These are phyloP conservation scores for Cydia fagiglandana DNA, from an alignment of 1,140 invertebrate genomes.

Conservation along the genomic window DNA sequence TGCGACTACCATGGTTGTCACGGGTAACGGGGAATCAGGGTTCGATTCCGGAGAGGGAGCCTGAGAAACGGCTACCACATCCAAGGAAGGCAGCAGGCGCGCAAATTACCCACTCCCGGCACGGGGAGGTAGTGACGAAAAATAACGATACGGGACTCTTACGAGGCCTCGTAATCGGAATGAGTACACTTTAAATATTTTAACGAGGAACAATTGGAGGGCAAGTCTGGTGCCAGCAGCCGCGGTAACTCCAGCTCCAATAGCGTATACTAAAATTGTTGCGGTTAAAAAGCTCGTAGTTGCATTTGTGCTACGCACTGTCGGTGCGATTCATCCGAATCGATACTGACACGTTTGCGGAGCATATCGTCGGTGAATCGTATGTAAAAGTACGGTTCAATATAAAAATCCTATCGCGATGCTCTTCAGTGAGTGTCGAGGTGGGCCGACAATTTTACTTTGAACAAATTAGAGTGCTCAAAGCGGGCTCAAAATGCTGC, in stretches of 20 bases:
- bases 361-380: slow-evolving; percentile 72
- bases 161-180: slow-evolving; percentile 90
- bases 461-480: no score
- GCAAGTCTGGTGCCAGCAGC: slow-evolving; percentile 95
- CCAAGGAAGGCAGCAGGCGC: slow-evolving; percentile 95
- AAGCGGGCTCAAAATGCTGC: slow-evolving; percentile 79
- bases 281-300: slow-evolving; percentile 89
- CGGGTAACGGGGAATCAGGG: slow-evolving; percentile 88
- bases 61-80: slow-evolving; percentile 96
- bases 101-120: slow-evolving; percentile 92
- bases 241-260: slow-evolving; percentile 95
- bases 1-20: slow-evolving; percentile 89
- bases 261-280: slow-evolving; percentile 94
- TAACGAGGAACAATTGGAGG: slow-evolving; percentile 93
- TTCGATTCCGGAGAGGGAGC: slow-evolving; percentile 87
- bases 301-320: slow-evolving; percentile 83
- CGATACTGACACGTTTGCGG: slow-evolving; percentile 75
- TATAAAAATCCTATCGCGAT: slow-evolving; percentile 79
- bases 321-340: slow-evolving; percentile 81
- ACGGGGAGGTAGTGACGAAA: slow-evolving; percentile 91
- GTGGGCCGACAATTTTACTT: slow-evolving; percentile 84
- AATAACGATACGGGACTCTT: slow-evolving; percentile 92
- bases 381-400: slow-evolving; percentile 65
- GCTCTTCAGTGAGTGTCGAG: slow-evolving; percentile 83
- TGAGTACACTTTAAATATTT: slow-evolving; percentile 94